These are phyloP conservation scores for Parasteatoda tepidariorum DNA, from an alignment of 1,140 invertebrate genomes.

Conservation along the genomic window DNA sequence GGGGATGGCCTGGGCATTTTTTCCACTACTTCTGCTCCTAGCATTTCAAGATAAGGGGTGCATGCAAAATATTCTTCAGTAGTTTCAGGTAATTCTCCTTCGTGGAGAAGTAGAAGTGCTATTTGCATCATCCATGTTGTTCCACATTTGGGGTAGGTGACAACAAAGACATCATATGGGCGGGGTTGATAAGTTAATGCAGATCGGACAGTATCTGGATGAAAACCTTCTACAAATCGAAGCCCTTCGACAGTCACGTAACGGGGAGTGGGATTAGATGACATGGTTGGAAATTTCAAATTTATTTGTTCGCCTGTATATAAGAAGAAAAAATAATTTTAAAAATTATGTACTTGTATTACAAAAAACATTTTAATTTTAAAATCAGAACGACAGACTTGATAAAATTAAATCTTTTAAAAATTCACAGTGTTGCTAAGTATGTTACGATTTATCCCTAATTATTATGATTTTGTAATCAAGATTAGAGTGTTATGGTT, in stretches of 20 bases:
- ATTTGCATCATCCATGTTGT: conserved; percentile 63
- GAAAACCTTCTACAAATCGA: conserved; percentile 12
- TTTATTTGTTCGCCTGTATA: not conserved
- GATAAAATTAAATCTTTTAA: too few relatives aligned
- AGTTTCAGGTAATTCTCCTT: conserved; percentile 25
- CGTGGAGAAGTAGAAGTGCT: conserved; percentile 18
- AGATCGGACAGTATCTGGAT: conserved; percentile 24
- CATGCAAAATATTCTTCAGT: conserved; percentile 31
- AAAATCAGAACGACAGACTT: too few relatives aligned
- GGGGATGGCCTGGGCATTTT: conserved; percentile 36
- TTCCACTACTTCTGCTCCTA: conserved; percentile 43
- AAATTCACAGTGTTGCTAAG: too few relatives aligned
- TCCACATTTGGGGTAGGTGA: conserved; percentile 64
- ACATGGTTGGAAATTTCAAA: not conserved
- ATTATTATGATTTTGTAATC: too few relatives aligned
- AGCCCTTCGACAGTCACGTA: conserved; percentile 37
- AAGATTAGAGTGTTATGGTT: too few relatives aligned
- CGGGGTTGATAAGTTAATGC: conserved; percentile 54
- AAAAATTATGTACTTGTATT: too few relatives aligned
- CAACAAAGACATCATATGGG: conserved; percentile 59
- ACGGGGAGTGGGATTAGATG: not conserved
- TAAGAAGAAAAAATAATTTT: not conserved
- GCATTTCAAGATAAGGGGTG: conserved; percentile 49
- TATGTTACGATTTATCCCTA: too few relatives aligned
- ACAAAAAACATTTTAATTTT: too few relatives aligned